phyloP scores from a whole-genome alignment of 2,797 vertebrate genomes.

The Alcedo quadribrachys region DNA sequence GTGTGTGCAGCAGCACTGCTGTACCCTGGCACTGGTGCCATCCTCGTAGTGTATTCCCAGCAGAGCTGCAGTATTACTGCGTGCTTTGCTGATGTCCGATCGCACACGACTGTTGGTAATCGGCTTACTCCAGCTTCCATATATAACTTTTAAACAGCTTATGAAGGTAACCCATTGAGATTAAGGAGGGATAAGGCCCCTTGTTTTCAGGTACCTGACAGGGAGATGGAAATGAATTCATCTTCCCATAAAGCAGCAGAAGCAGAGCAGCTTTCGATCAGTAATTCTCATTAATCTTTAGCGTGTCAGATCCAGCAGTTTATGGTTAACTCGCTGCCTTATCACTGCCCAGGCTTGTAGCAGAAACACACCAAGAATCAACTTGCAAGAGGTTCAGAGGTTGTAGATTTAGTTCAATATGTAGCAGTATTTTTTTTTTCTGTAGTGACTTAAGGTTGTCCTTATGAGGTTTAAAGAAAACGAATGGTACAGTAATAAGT shows the following conservation, averaged over 20 bases:
- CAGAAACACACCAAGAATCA: conserved; percentile 46
- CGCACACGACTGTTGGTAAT: conserved; percentile 70
- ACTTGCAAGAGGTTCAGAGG: conserved; percentile 42
- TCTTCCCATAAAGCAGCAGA: conserved; percentile 27
- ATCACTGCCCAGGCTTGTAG: conserved; percentile 50
- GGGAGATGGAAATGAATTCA: conserved; percentile 51
- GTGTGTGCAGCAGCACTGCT: conserved; percentile 6
- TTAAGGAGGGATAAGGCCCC: conserved; percentile 62
- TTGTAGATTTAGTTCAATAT: background rate
- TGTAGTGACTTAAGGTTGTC: conserved; percentile 25
- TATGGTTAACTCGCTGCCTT: conserved; percentile 63
- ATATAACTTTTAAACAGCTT: conserved; percentile 77
- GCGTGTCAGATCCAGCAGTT: conserved; percentile 56
- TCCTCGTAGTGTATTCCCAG: conserved; percentile 33
- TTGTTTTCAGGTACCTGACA: conserved; percentile 69
- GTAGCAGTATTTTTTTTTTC: background rate
- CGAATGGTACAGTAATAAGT: conserved; percentile 2
- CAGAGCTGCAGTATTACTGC: conserved; percentile 28
- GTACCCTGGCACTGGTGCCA: background rate
- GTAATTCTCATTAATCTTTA: conserved; percentile 74
- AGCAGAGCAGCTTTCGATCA: conserved; percentile 63
- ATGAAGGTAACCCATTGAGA: conserved; percentile 61
- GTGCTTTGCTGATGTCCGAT: conserved; percentile 59
- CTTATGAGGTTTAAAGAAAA: background rate
- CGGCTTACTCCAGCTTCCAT: conserved; percentile 64